These are phyloP conservation scores for Chrysopa pallens DNA, from an alignment of 1,140 invertebrate species.

Conservation along the genomic window DNA sequence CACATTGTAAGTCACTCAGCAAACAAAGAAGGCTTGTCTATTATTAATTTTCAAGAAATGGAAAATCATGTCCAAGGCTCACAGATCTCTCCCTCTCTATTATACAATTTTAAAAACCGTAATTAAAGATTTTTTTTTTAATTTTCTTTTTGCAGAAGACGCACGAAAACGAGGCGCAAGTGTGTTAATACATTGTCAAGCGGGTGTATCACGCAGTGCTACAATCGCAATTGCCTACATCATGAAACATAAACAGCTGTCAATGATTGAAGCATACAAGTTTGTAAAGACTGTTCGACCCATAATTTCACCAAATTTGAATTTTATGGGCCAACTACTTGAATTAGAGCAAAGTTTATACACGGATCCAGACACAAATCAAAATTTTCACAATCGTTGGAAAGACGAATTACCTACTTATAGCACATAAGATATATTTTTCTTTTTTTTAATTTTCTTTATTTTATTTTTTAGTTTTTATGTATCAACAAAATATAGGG, in stretches of 20 bases:
- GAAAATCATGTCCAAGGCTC: too few species aligned
- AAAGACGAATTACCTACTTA: too few species aligned
- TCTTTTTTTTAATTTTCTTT: too few species aligned
- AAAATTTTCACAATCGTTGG: not conserved
- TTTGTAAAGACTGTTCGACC: slow-evolving; percentile 68
- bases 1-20: too few species aligned
- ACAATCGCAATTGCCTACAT: slow-evolving; percentile 90
- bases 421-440: too few species aligned
- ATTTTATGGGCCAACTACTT: slow-evolving; percentile 89
- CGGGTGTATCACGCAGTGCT: slow-evolving; percentile 84
- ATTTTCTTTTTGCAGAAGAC: slow-evolving; percentile 53
- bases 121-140: slow-evolving; percentile 7
- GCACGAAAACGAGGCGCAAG: slow-evolving; percentile 56
- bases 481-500: too few species aligned
- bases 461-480: too few species aligned
- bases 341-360: slow-evolving; percentile 63
- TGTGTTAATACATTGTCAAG: slow-evolving; percentile 88
- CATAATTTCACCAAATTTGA: slow-evolving; percentile 92
- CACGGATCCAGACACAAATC: slow-evolving; percentile 19
- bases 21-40: too few species aligned
- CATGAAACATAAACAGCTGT: slow-evolving; percentile 72
- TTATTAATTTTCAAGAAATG: too few species aligned
- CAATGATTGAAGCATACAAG: slow-evolving; percentile 80
- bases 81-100: too few species aligned
- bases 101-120: not conserved